Base-by-base conservation (phyloP, 1,140 invertebrate genomes). In the Lordiphosa mommai region DNA sequence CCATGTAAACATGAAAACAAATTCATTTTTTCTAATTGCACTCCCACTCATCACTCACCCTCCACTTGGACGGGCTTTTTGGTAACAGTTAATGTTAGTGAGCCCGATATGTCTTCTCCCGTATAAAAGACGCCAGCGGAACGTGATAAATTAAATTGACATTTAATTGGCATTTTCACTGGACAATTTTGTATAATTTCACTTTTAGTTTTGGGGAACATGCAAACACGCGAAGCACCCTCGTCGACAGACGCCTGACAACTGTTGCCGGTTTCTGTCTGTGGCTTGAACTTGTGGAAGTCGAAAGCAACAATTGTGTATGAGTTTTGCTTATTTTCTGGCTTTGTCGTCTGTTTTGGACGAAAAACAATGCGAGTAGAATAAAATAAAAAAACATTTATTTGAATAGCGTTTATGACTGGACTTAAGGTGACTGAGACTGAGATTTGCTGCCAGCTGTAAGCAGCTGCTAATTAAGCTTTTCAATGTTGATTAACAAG, bases 91-190 rank as follows among this genome's bases (percentile, higher is more conserved):
- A 82, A 32, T 6, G 13, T 13, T 7, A 86, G 12, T 4, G 33
- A 49, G 6, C 82, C 82, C n/a, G 46, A 63, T 58, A 86, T 43
- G 52, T 68, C 72, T 51, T 86, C 82, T 36, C 82, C 82, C 38
- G 61, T 66, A 57, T 74, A 79, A 20, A 71, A 86, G 41, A 86
- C 60, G 2, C 50, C 61, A 8, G 72, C 53, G 8, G 40, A 41
- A 30, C 84, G 82, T 43, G 72, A 60, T 68, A 86, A 73, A 61
- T 74, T 41, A 59, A 86, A 74, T 47, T 66, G 61, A 36, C 76
- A 86, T 20, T 70, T 50, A 14, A 77, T 52, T 38, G 55, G 44
- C 82, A 86, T 86, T 67, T 17, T 70, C 44, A 37, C 36, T 51
- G 14, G n/a, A 37, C 59, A 63, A 70, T 55, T 61, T 13, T 6